Conservation (phyloP, 2,888 invertebrate species). For the Eupithecia dodoneata region DNA sequence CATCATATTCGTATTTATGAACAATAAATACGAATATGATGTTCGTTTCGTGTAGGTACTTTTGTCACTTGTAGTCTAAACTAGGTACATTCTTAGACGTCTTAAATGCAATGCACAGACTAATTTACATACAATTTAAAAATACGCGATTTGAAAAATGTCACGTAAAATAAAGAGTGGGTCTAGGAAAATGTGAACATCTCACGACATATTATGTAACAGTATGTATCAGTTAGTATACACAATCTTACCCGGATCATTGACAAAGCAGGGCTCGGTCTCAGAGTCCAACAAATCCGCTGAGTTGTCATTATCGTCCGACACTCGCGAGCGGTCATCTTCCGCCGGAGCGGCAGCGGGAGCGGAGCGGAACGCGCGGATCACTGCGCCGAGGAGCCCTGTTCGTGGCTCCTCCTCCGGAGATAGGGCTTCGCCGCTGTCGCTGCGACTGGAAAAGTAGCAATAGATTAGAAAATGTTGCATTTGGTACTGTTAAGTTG, state of each 20-base stretch:
- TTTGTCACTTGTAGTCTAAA: too few species aligned
- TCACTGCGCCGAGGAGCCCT: slow-evolving; percentile 88
- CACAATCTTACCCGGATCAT: slow-evolving; percentile 85
- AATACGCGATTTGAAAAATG: too few species aligned
- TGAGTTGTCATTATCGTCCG: slow-evolving; percentile 88
- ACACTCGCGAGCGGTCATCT: slow-evolving; percentile 70
- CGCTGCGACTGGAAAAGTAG: slow-evolving; percentile 79
- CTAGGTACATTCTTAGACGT: too few species aligned
- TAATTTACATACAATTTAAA: too few species aligned
- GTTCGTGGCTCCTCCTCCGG: slow-evolving; percentile 81
- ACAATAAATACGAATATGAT: too few species aligned
- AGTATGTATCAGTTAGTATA: too few species aligned
- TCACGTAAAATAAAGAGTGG: too few species aligned
- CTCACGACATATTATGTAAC: too few species aligned
- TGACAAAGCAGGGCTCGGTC: slow-evolving; percentile 92
- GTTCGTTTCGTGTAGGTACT: too few species aligned
- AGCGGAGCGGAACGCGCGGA: slow-evolving; percentile 82
- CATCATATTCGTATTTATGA: too few species aligned
- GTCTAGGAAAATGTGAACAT: too few species aligned
- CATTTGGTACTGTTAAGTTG: background rate
- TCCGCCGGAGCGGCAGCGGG: slow-evolving; percentile 45
- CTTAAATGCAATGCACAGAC: too few species aligned
- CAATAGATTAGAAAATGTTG: background rate
- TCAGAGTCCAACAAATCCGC: slow-evolving; percentile 92
- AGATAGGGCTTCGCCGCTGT: slow-evolving; percentile 88